Evolutionary conservation across 2,113 vertebrate genomes (phyloP).

Genomic region (Orycteropus afer): DNA sequence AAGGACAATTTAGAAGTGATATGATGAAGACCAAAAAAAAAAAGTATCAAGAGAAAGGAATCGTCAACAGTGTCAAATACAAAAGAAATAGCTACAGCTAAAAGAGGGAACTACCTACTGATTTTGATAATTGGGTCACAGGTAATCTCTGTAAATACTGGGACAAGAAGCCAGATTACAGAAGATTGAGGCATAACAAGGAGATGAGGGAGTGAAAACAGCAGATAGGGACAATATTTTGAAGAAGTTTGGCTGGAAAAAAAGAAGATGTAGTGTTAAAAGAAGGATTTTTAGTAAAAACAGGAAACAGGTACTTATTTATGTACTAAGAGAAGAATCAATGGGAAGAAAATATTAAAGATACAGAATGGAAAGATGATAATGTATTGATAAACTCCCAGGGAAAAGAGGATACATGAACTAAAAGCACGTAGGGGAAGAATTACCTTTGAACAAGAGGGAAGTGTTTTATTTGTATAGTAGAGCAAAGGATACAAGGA

Average conservation of each 20-base stretch:
- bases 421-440: neutral
- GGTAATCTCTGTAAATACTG: neutral
- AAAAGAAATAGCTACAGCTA: neutral
- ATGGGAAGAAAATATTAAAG: neutral
- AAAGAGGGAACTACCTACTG: neutral
- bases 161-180: neutral
- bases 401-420: neutral
- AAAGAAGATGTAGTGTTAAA: neutral
- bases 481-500: neutral
- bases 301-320: neutral
- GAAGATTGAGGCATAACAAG: neutral
- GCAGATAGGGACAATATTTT: neutral
- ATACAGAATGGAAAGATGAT: neutral
- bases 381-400: neutral
- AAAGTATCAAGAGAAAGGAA: neutral
- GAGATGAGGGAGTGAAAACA: neutral
- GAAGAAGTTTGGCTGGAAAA: neutral
- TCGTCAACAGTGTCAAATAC: neutral
- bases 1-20: neutral
- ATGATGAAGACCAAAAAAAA: neutral
- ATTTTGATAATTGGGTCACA: neutral
- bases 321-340: constrained; percentile 1
- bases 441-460: constrained; percentile 16
- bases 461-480: neutral
- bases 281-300: neutral